Conservation (phyloP, 64 coral and sea anemone genomes). For the Pocillopora damicornis region DNA sequence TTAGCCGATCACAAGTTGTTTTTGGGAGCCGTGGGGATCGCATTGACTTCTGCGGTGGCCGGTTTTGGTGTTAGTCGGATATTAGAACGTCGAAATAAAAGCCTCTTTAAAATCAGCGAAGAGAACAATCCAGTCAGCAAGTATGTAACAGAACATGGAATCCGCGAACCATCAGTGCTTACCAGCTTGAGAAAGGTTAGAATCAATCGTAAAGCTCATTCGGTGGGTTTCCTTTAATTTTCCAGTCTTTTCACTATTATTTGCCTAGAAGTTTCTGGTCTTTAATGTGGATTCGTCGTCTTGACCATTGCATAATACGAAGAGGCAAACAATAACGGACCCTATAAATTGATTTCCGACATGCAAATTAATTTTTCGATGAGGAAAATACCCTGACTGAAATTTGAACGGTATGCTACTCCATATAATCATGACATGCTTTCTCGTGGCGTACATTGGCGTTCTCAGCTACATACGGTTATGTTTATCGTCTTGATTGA, state of each 20-base stretch:
- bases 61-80: not conserved
- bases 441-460: too few species aligned
- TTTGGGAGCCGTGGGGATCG: conserved; percentile 25
- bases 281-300: not conserved
- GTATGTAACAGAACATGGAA: conserved; percentile 18
- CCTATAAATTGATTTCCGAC: too few species aligned
- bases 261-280: not conserved
- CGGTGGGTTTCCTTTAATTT: not conserved
- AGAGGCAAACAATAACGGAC: too few species aligned
- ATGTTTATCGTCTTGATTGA: too few species aligned
- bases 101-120: not conserved
- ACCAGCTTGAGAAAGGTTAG: conserved; percentile 33
- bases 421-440: too few species aligned
- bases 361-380: too few species aligned
- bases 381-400: too few species aligned
- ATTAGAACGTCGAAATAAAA: too few species aligned
- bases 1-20: conserved; percentile 26
- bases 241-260: not conserved
- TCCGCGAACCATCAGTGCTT: conserved; percentile 30
- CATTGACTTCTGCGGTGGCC: conserved; percentile 10
- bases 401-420: too few species aligned
- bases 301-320: not conserved
- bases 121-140: not conserved
- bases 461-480: too few species aligned
- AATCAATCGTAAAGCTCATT: too few species aligned